Evolutionary conservation across 2,888 invertebrate species (phyloP).

Genomic region (Ceraclea dissimilis): DNA sequence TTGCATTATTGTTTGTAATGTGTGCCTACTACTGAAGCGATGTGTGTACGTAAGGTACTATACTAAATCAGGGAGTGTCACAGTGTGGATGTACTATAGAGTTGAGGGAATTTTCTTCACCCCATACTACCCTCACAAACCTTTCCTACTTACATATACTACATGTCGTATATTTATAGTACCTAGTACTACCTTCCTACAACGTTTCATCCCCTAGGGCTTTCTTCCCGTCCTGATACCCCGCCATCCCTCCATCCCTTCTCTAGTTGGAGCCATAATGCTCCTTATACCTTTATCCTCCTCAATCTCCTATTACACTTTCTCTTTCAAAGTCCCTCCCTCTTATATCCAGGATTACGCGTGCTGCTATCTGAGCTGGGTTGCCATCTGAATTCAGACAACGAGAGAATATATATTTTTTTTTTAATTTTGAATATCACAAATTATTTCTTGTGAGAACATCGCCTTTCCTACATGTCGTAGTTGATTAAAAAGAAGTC

Average conservation of each 20-base stretch:
- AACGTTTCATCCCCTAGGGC: background rate
- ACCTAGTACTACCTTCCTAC: background rate
- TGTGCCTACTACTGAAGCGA: no score
- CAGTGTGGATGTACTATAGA: no score
- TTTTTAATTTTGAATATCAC: no score
- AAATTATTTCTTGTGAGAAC: no score
- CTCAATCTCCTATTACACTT: constrained; percentile 8
- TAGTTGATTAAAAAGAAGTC: no score
- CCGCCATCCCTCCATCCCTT: constrained; percentile 4
- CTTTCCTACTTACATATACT: background rate
- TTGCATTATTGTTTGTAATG: no score
- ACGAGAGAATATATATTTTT: no score
- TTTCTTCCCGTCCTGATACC: background rate
- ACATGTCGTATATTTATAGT: no score
- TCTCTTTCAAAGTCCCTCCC: background rate
- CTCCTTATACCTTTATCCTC: background rate
- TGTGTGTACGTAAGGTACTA: no score
- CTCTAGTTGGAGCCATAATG: background rate
- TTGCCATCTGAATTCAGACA: background rate
- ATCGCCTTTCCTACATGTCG: no score
- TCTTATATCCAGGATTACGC: constrained; percentile 19
- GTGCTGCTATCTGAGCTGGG: constrained; percentile 11
- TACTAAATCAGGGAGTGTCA: no score
- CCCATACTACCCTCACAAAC: background rate
- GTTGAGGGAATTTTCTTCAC: no score